Evolutionary conservation across 2,888 invertebrate species (phyloP).

Genomic region (Tachina lurida): DNA sequence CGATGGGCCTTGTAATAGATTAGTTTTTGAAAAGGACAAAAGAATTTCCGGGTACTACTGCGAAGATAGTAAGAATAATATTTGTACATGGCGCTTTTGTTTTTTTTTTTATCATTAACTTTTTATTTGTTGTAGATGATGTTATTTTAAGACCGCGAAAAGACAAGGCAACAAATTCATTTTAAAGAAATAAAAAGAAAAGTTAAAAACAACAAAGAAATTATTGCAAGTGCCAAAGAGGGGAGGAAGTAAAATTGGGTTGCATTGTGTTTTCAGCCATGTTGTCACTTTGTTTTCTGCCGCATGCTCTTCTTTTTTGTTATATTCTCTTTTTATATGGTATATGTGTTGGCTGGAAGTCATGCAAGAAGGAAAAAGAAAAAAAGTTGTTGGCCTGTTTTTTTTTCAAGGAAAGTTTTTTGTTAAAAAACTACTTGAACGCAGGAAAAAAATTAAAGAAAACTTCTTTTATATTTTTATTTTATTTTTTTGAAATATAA

Average conservation of each 20-base stretch:
- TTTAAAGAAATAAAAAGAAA: slow-evolving; percentile 34
- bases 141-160: slow-evolving; percentile 4
- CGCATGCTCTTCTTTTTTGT: background rate
- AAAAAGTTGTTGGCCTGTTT: slow-evolving; percentile 51
- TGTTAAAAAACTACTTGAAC: slow-evolving; percentile 9
- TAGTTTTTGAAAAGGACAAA: too few species aligned
- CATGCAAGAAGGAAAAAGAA: background rate
- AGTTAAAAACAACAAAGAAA: slow-evolving; percentile 30
- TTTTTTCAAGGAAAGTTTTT: slow-evolving; percentile 9
- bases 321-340: background rate
- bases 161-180: background rate
- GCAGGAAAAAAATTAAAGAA: background rate
- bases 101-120: background rate
- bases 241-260: slow-evolving; percentile 21
- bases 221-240: slow-evolving; percentile 17
- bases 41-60: too few species aligned
- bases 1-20: too few species aligned
- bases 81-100: too few species aligned
- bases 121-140: background rate
- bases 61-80: too few species aligned
- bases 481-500: slow-evolving; percentile 20
- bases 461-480: background rate
- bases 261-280: slow-evolving; percentile 30
- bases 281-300: slow-evolving; percentile 43
- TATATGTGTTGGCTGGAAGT: background rate